Conservation (phyloP, 92 coral and sea anemone species). For the Isaurus tuberculatus region DNA sequence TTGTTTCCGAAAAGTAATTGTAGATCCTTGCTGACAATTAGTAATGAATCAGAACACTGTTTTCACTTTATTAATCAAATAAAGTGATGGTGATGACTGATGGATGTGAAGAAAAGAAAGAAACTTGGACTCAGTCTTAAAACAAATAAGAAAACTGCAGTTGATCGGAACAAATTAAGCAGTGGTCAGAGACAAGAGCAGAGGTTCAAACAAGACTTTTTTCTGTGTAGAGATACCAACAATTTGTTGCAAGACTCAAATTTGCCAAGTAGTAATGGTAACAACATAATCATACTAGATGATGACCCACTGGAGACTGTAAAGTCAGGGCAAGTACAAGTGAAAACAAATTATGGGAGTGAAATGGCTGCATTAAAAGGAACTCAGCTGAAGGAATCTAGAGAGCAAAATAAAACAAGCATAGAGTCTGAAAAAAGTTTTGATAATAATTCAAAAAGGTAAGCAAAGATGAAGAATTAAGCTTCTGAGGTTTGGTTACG, state of each 20-base stretch:
- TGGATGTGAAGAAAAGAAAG: slow-evolving; percentile 41
- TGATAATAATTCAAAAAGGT: background rate
- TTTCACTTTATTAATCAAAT: no score
- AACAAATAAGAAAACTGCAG: slow-evolving; percentile 23
- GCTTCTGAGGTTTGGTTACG: background rate
- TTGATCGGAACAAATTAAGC: slow-evolving; percentile 4
- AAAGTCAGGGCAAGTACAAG: background rate
- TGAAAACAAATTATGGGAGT: background rate
- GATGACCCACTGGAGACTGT: slow-evolving; percentile 13
- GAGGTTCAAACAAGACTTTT: background rate
- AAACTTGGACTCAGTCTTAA: slow-evolving; percentile 38
- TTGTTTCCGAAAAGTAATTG: no score
- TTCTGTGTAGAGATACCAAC: background rate
- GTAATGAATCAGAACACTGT: no score
- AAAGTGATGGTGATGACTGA: no score
- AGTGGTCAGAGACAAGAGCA: background rate
- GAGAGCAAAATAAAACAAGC: background rate
- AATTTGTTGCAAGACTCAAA: slow-evolving; percentile 6
- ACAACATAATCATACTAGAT: slow-evolving; percentile 2
- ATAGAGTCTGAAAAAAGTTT: background rate
- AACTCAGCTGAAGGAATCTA: background rate
- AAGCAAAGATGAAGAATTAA: background rate
- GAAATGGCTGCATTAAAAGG: background rate
- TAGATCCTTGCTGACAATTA: no score
- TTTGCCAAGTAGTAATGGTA: background rate